Evolutionary conservation across 2,113 vertebrate species (phyloP).

Genomic region (Pseudorectes ferrugineus): DNA sequence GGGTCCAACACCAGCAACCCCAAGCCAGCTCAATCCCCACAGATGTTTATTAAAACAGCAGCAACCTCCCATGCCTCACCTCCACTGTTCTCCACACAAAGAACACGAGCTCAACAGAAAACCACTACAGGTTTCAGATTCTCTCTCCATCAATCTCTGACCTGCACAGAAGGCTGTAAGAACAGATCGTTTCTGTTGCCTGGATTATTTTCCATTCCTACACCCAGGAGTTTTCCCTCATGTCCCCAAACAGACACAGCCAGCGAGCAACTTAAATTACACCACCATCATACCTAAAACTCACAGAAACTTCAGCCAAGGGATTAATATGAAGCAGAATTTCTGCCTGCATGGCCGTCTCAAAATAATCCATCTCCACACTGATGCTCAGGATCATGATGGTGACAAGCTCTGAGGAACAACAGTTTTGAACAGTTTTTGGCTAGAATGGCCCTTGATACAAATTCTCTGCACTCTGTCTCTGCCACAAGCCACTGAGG

Average conservation of each 20-base stretch:
- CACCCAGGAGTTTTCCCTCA: background rate
- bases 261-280: background rate
- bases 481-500: background rate
- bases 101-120: background rate
- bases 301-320: background rate
- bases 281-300: background rate
- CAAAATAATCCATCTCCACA: background rate
- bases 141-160: background rate
- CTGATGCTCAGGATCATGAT: background rate
- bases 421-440: background rate
- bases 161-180: background rate
- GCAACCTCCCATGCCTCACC: background rate
- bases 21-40: background rate
- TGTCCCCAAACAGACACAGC: background rate
- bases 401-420: background rate
- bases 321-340: background rate
- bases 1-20: background rate
- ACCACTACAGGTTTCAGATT: background rate
- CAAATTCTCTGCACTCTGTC: background rate
- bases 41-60: background rate
- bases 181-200: accelerated
- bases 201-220: background rate
- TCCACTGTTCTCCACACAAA: background rate
- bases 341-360: background rate
- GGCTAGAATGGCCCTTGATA: background rate